Evolutionary conservation across 2,888 invertebrate genomes (phyloP).

Genomic region (Epirrita christyi): DNA sequence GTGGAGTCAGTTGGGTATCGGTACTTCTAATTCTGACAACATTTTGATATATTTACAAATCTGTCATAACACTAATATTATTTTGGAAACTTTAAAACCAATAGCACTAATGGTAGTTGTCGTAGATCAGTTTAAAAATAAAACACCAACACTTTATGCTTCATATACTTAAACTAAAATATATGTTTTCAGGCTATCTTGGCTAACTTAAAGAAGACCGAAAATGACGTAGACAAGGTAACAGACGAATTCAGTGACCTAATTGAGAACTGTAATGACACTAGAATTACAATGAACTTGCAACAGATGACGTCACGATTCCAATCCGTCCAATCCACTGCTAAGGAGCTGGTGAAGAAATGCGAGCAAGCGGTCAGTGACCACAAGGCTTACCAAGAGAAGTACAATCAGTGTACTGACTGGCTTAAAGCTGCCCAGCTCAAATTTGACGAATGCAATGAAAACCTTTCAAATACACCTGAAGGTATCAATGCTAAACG

Average conservation of each 20-base stretch:
- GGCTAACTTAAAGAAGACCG: conserved; percentile 91
- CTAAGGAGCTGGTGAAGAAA: conserved; percentile 95
- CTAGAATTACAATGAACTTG: conserved; percentile 93
- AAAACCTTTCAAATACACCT: conserved; percentile 86
- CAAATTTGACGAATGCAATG: conserved; percentile 88
- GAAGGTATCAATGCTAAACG: conserved; percentile 89
- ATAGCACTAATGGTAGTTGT: conserved; percentile 76
- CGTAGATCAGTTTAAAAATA: conserved; percentile 71
- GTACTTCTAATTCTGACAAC: conserved; percentile 51
- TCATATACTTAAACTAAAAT: conserved; percentile 8
- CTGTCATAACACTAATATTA: conserved; percentile 6
- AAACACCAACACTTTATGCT: conserved; percentile 13
- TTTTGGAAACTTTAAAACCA: conserved; percentile 43
- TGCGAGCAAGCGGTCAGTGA: conserved; percentile 95
- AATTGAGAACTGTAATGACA: conserved; percentile 93
- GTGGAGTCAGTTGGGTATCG: conserved; percentile 50
- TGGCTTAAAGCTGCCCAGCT: conserved; percentile 91
- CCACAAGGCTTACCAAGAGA: conserved; percentile 91
- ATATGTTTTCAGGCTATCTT: conserved; percentile 87
- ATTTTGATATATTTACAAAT: conserved; percentile 26
- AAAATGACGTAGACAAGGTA: conserved; percentile 94
- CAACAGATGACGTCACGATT: conserved; percentile 96
- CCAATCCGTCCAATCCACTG: conserved; percentile 94
- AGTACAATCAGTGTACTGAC: conserved; percentile 92
- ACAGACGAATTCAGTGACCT: conserved; percentile 94